Evolutionary conservation across 2,797 vertebrate genomes (phyloP).

Genomic region (Chelmon rostratus): DNA sequence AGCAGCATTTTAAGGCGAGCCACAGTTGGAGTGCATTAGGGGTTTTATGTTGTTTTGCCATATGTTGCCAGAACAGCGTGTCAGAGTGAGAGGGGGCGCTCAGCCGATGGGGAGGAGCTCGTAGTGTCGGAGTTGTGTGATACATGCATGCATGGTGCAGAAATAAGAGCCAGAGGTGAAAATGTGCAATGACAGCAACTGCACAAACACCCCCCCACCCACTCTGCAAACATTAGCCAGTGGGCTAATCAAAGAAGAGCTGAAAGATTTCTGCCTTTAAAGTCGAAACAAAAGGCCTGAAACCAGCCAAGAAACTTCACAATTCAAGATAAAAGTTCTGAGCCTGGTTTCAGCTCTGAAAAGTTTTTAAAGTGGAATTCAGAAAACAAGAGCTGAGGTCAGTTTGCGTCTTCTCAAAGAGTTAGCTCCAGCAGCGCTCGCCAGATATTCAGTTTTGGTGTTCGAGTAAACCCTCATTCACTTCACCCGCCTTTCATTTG

Average conservation of each 20-base stretch:
- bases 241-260: not conserved
- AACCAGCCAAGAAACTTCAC: not conserved
- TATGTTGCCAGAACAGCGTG: conserved; percentile 70
- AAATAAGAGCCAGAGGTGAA: not conserved
- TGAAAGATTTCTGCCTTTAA: not conserved
- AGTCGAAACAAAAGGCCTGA: not conserved
- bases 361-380: not conserved
- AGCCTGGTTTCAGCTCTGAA: not conserved
- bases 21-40: conserved; percentile 57
- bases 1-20: conserved; percentile 60
- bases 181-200: not conserved
- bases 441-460: conserved; percentile 21
- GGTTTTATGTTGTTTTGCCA: conserved; percentile 66
- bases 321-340: not conserved
- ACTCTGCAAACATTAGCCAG: not conserved
- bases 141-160: not conserved
- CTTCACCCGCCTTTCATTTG: conserved; percentile 56
- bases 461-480: conserved; percentile 38
- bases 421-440: conserved; percentile 17
- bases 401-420: not conserved
- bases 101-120: conserved; percentile 53
- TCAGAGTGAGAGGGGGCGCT: conserved; percentile 44
- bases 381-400: not conserved
- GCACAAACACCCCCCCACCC: not conserved
- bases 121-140: conserved; percentile 48